Percentiles rank a stretch among this genome's conserved stretches.
Conservation (phyloP, 1,140 invertebrate genomes). For the Andrena cerasifolii region DNA sequence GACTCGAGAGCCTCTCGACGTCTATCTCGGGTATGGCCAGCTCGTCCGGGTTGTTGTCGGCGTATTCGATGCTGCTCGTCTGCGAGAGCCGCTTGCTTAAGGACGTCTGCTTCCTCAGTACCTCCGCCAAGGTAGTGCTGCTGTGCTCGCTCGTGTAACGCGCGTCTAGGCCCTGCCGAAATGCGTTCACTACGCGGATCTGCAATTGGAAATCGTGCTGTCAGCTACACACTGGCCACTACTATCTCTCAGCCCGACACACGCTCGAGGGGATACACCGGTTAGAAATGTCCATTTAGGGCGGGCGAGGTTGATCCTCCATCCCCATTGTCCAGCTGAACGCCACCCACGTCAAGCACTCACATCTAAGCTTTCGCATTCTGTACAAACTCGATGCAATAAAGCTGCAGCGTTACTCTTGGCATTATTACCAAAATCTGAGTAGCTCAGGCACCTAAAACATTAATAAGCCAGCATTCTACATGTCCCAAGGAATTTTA, state of each 20-base stretch:
- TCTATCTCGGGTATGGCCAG: constrained; percentile 94
- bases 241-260: neutral
- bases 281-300: constrained; percentile 1
- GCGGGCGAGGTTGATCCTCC: neutral
- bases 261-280: constrained; percentile 8
- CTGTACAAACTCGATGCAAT: too few relatives aligned
- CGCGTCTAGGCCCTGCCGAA: constrained; percentile 98
- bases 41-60: constrained; percentile 93
- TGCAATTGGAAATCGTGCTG: constrained; percentile 83
- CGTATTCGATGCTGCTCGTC: constrained; percentile 95
- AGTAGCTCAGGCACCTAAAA: too few relatives aligned
- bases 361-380: too few relatives aligned
- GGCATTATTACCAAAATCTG: too few relatives aligned
- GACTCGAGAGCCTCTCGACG: constrained; percentile 93
- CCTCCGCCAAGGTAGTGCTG: constrained; percentile 93
- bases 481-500: too few relatives aligned
- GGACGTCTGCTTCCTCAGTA: constrained; percentile 94
- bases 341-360: too few relatives aligned
- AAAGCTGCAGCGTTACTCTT: too few relatives aligned
- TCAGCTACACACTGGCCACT: constrained; percentile 2
- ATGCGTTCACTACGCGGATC: constrained; percentile 99
- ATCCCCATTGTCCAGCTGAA: neutral
- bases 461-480: too few relatives aligned
- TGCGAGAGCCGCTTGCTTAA: constrained; percentile 94
- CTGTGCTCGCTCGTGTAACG: constrained; percentile 93